Evolutionary conservation across 2,113 vertebrate genomes (phyloP), one percentile per base, ranked within the genome.

Genomic region (Anoplopoma fimbria): DNA sequence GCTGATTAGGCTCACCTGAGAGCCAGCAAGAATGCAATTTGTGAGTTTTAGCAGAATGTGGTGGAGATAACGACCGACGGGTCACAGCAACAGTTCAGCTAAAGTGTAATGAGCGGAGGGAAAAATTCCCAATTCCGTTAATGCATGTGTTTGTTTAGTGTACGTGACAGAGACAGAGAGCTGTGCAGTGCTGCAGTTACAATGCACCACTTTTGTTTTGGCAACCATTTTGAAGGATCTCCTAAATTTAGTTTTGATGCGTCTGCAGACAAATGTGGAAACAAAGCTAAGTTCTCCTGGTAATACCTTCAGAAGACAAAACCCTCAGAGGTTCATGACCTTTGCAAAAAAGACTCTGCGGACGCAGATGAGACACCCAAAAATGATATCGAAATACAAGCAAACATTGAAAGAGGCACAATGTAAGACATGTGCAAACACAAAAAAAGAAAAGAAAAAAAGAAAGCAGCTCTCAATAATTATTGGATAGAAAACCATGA

Each of bases 31-130:
- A 77, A 61, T 15, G 65, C 81, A 84, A 76, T 90, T 84, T 91
- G 69, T 75, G 83, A 74, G 75, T 87, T 88, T 81, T 58, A 71
- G 81, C 82, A 38, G 79, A 83, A 77, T 34, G 57, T 17, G 13
- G 47, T 9, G 29, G 57, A 72, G 84, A 91, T 89, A 92, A 94
- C 49, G 82, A 91, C 57, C 9, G 77, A n/a, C 17, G 47, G 91
- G 90, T 92, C 87, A 90, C 69, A 63, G 67, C 73, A 62, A 72
- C 71, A 78, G 89, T 69, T 84, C 88, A 87, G 65, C 77, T 25
- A 40, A 55, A 84, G 84, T 75, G 75, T 89, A 91, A 92, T 84
- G 88, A 91, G 89, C 87, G 73, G 85, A 80, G 60, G 79, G 64
- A 71, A 49, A 38, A 77, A 80, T 57, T 55, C n/a, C 42, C 51